A percentile compares a stretch with the other conserved stretches of the same genome.
phyloP scores from a whole-genome alignment of 2,888 invertebrate species.

The Ichneumon xanthorius region DNA sequence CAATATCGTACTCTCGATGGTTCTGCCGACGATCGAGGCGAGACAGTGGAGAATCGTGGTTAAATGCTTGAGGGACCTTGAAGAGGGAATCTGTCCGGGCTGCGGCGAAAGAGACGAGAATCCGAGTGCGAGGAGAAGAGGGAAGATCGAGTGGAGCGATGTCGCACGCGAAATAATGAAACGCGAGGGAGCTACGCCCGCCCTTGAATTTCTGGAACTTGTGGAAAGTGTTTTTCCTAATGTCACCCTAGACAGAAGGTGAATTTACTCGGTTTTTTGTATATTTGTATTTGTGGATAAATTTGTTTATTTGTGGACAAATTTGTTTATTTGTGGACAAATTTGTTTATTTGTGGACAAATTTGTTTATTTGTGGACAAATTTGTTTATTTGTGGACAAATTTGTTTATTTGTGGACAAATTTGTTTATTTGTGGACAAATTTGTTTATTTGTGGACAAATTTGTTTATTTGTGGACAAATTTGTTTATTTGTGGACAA shows the following conservation, averaged over 20 bases:
- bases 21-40: conserved; percentile 86
- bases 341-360: too few species aligned
- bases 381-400: too few species aligned
- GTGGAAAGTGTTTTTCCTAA: conserved; percentile 86
- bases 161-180: conserved; percentile 87
- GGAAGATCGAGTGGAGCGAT: conserved; percentile 87
- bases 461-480: too few species aligned
- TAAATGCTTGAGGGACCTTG: conserved; percentile 86
- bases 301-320: not conserved
- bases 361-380: too few species aligned
- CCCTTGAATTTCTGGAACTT: conserved; percentile 87
- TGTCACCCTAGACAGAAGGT: conserved; percentile 87
- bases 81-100: conserved; percentile 87
- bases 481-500: too few species aligned
- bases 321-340: too few species aligned
- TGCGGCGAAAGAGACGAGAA: conserved; percentile 85
- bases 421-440: too few species aligned
- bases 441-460: too few species aligned
- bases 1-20: conserved; percentile 86
- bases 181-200: conserved; percentile 87
- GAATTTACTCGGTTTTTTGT: conserved; percentile 72
- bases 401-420: too few species aligned
- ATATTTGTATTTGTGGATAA: not conserved
- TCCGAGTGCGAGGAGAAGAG: conserved; percentile 12
- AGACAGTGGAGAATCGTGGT: conserved; percentile 88